Percentiles rank a stretch among this genome's conserved stretches.
phyloP scores from a whole-genome alignment of 2,888 invertebrate genomes.

The Spilarctia lutea region DNA sequence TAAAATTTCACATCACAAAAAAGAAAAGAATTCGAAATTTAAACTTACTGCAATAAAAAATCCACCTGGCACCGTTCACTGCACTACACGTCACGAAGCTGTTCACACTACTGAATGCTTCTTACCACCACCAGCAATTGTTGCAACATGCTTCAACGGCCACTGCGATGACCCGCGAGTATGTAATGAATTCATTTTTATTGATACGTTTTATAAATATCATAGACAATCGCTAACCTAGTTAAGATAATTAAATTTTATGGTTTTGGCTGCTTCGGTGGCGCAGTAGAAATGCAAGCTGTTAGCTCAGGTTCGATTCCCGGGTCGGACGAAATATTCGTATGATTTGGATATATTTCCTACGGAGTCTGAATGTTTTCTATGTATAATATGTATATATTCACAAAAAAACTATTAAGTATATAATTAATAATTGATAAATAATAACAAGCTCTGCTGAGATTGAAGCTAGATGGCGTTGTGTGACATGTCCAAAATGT shows the following conservation, averaged over 20 bases:
- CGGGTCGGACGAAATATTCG: no score
- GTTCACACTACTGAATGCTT: conserved; percentile 45
- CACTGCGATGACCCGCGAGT: conserved; percentile 12
- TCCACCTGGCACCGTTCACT: conserved; percentile 48
- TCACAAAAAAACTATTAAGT: no score
- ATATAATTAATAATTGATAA: no score
- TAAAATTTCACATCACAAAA: background rate
- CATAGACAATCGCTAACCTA: background rate
- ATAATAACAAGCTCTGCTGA: no score
- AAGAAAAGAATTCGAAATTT: conserved; percentile 14
- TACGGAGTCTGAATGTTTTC: no score
- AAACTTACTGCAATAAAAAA: conserved; percentile 45
- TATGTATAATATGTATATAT: no score
- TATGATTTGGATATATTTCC: no score
- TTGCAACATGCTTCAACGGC: conserved; percentile 31
- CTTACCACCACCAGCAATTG: conserved; percentile 34
- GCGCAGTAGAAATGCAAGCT: no score
- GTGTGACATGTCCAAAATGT: no score
- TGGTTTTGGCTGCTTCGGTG: background rate
- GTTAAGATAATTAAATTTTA: no score
- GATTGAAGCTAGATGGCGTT: no score
- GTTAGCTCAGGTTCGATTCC: no score
- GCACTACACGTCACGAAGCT: conserved; percentile 48
- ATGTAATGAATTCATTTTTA: conserved; percentile 18
- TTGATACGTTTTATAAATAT: conserved; percentile 12